phyloP scores from a whole-genome alignment of 2,113 vertebrate genomes.

The Mus spicilegus region DNA sequence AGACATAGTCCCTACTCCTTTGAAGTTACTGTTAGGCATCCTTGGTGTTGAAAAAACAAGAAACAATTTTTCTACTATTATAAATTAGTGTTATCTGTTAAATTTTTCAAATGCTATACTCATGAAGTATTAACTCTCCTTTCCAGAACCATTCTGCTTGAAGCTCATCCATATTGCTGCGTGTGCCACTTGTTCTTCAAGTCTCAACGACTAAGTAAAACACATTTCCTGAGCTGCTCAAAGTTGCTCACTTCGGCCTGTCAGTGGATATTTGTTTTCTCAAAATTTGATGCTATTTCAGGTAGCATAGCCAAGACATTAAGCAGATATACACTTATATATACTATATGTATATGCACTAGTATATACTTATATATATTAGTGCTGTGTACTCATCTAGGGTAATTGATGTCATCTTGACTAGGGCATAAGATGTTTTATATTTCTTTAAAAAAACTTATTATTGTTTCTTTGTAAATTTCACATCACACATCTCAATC shows the following conservation, averaged over 20 bases:
- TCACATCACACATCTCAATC: no score
- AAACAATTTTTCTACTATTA: background rate
- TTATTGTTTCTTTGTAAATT: no score
- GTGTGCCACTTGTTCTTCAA: background rate
- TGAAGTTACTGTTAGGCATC: background rate
- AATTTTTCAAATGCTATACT: background rate
- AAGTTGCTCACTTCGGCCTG: background rate
- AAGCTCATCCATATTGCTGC: background rate
- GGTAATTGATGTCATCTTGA: background rate
- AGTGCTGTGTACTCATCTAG: background rate
- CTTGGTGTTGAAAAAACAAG: background rate
- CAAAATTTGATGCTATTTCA: background rate
- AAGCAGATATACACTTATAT: background rate
- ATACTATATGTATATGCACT: no score
- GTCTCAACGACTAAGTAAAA: background rate
- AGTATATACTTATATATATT: background rate
- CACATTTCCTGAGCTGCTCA: background rate
- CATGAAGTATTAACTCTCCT: background rate
- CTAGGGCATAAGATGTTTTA: background rate
- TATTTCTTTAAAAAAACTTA: background rate
- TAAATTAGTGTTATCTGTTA: background rate
- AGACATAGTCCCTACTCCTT: background rate
- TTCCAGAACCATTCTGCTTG: background rate
- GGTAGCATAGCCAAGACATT: background rate
- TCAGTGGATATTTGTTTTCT: slow-evolving; percentile 11